Base-by-base conservation (phyloP, 1,140 invertebrate genomes). In the Papilio aristodemus region DNA sequence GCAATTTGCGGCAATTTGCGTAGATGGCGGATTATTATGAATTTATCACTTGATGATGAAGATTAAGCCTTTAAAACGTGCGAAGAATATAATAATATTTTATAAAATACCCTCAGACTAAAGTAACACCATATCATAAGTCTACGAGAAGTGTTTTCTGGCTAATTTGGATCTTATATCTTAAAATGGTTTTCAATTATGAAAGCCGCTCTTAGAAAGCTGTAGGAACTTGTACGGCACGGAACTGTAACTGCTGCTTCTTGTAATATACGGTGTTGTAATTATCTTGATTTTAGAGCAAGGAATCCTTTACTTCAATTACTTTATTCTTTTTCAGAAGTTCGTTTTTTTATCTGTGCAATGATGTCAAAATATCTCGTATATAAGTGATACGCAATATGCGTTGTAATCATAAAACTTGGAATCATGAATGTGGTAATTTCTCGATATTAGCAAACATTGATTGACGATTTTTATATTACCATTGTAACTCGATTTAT, bases 1-100 rank as follows among this genome's bases (percentile, higher is more conserved):
- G 59, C 36, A 38, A 59, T 57, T 57, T 57, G 54, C 22, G 57
- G 36, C 58, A 60, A 60, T 62, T 62, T 62, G 36, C 59, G 38
- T 62, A 62, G 14, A 62, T 38, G 14, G 9, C 14, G 36, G 36
- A 62, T 62, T 62, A 46, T 46, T 46, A 60, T 60, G 14, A 60
- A 60, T 32, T 59, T 59, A 60, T 60, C 58, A 60, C 58, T 60
- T 19, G 58, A 37, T 37, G 27, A 14, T 7, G 14, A 17, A 37
- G 17, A 62, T 9, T 14, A 9, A 37, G 32, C 38, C n/a, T 38
- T 22, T 2, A 38, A 14, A 37, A 62, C 32, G 36, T 54, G 46
- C 46, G 46, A 54, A 54, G 46, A 22, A 13, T 54, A 32, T 32
- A n/a, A n/a, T n/a, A n/a, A n/a, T n/a, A n/a, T n/a, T n/a, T n/a